A percentile compares a stretch with the other conserved stretches of the same genome.
Evolutionary conservation across 2,797 vertebrate species (phyloP).

Genomic region (Sarcophilus harrisii): DNA sequence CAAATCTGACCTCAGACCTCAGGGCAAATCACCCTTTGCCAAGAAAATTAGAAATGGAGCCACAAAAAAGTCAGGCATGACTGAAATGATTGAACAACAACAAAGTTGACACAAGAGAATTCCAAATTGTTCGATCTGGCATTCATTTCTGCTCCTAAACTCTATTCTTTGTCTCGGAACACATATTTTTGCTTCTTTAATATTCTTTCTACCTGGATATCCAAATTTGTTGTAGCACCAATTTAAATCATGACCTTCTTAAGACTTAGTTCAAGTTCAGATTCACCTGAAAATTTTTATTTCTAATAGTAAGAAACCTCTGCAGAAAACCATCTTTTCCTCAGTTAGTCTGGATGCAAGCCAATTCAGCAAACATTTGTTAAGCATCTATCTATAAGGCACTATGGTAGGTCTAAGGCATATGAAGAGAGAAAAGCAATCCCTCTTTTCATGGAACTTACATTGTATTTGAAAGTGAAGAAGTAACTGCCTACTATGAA

Average conservation of each 20-base stretch:
- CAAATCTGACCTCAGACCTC: neutral
- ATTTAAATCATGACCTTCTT: neutral
- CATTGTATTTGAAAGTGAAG: neutral
- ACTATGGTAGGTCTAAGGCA: neutral
- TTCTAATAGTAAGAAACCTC: neutral
- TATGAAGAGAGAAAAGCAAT: neutral
- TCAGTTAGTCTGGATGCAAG: neutral
- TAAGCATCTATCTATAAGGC: neutral
- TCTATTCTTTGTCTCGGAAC: neutral
- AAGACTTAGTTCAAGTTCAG: neutral
- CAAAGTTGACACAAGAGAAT: neutral
- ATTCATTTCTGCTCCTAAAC: neutral
- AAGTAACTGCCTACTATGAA: neutral
- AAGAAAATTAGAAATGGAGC: neutral
- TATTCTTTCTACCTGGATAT: neutral
- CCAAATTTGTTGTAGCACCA: neutral
- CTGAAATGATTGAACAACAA: no score
- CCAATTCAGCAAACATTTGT: neutral
- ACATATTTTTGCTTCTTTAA: neutral
- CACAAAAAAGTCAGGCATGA: no score
- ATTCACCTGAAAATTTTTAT: neutral
- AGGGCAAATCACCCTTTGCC: neutral
- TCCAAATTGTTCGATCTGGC: neutral
- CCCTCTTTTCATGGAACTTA: neutral
- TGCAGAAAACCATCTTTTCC: neutral